Evolutionary conservation across 2,113 vertebrate species (phyloP).

Genomic region (Brachypodius melanocephalos): DNA sequence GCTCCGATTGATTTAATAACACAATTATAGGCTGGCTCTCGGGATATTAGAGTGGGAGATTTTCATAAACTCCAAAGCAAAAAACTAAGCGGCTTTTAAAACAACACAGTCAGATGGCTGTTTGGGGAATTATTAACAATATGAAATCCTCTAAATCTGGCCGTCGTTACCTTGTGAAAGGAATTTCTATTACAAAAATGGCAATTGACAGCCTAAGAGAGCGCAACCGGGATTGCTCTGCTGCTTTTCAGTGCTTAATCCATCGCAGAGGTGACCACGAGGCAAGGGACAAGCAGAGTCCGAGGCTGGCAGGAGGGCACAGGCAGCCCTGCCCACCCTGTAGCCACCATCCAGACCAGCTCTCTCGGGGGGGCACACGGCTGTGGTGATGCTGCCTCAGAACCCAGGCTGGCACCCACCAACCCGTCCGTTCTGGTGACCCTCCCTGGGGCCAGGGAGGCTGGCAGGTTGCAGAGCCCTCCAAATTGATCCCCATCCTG

Average conservation of each 20-base stretch:
- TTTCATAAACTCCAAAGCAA: constrained; percentile 89
- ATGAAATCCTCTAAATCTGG: constrained; percentile 76
- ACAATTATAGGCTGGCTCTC: constrained; percentile 82
- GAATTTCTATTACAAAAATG: constrained; percentile 63
- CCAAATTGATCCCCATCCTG: rapidly evolving
- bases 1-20: constrained; percentile 91
- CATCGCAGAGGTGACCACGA: not conserved
- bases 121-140: constrained; percentile 71
- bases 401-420: not conserved
- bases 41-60: constrained; percentile 87
- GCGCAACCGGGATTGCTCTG: not conserved
- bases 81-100: constrained; percentile 74
- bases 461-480: not conserved
- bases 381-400: rapidly evolving
- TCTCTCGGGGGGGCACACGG: rapidly evolving
- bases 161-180: constrained; percentile 72
- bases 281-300: rapidly evolving
- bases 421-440: not conserved
- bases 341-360: not conserved
- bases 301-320: rapidly evolving
- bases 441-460: rapidly evolving
- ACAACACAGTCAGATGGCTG: constrained; percentile 69
- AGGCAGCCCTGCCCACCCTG: not conserved
- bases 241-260: constrained; percentile 4
- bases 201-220: constrained; percentile 44